These are phyloP conservation scores for Tridacna crocea DNA, from an alignment of 2,888 invertebrate species.

Conservation along the genomic window DNA sequence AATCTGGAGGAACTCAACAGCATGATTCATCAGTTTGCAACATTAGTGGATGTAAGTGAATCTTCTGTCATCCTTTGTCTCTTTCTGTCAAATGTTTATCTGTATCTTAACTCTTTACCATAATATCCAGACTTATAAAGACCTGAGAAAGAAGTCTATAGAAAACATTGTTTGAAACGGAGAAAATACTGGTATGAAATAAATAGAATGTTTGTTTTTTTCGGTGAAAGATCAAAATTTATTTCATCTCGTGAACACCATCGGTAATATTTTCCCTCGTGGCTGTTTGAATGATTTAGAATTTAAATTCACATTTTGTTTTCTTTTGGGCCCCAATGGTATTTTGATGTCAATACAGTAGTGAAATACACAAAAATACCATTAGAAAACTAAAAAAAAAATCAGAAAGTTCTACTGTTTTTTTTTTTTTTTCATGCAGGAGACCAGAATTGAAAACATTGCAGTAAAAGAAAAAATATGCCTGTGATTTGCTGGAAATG, in stretches of 20 bases:
- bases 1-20: slow-evolving; percentile 76
- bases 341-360: not conserved
- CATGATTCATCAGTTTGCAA: slow-evolving; percentile 77
- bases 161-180: too few relatives aligned
- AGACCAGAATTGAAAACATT: not conserved
- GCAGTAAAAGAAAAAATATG: not conserved
- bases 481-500: not conserved
- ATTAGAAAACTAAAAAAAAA: not conserved
- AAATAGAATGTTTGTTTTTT: too few relatives aligned
- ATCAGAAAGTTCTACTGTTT: not conserved
- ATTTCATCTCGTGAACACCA: too few relatives aligned
- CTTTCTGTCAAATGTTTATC: too few relatives aligned
- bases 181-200: too few relatives aligned
- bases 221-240: too few relatives aligned
- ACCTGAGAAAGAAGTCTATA: too few relatives aligned
- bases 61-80: not conserved
- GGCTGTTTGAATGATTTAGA: too few relatives aligned
- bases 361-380: not conserved
- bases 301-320: too few relatives aligned
- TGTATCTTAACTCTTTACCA: not conserved
- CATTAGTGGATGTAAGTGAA: slow-evolving; percentile 73
- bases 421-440: not conserved
- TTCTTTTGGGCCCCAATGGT: not conserved
- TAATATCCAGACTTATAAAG: too few relatives aligned
- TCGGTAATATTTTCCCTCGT: too few relatives aligned